These are phyloP conservation scores for Mallotus villosus DNA, from an alignment of 2,797 vertebrate species.

Conservation along the genomic window DNA sequence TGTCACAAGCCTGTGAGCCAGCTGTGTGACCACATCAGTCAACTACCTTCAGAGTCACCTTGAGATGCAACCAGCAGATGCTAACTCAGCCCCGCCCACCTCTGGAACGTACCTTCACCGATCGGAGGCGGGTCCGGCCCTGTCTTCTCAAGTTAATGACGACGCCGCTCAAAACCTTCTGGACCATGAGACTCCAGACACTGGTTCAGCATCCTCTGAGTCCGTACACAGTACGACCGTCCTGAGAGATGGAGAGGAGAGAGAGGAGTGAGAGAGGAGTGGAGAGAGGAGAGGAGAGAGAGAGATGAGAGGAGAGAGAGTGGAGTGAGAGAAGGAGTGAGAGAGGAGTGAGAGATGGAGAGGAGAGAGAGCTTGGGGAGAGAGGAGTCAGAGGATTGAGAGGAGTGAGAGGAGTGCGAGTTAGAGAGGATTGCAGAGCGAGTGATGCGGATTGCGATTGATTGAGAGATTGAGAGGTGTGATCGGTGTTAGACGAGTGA, in stretches of 20 bases:
- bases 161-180: conserved; percentile 95
- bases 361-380: not conserved
- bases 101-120: conserved; percentile 81
- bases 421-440: not conserved
- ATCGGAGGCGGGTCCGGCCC: conserved; percentile 86
- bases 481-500: too few relatives aligned
- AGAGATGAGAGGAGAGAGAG: not conserved
- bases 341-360: not conserved
- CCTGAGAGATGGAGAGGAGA: conserved; percentile 63
- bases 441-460: too few relatives aligned
- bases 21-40: conserved; percentile 4
- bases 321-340: not conserved
- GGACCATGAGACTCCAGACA: conserved; percentile 96
- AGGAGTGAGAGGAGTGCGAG: not conserved
- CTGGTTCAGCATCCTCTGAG: conserved; percentile 95
- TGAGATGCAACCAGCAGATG: not conserved
- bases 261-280: not conserved
- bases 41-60: not conserved
- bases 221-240: conserved; percentile 93
- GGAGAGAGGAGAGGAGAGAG: too few relatives aligned
- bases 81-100: not conserved
- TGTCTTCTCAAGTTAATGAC: conserved; percentile 96
- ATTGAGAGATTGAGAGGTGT: too few relatives aligned
- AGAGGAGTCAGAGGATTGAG: too few relatives aligned
- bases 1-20: not conserved